A percentile compares a stretch with the other conserved stretches of the same genome.
These are phyloP conservation scores for Yponomeuta plumbellus DNA, from an alignment of 2,888 invertebrate genomes.

Conservation along the genomic window DNA sequence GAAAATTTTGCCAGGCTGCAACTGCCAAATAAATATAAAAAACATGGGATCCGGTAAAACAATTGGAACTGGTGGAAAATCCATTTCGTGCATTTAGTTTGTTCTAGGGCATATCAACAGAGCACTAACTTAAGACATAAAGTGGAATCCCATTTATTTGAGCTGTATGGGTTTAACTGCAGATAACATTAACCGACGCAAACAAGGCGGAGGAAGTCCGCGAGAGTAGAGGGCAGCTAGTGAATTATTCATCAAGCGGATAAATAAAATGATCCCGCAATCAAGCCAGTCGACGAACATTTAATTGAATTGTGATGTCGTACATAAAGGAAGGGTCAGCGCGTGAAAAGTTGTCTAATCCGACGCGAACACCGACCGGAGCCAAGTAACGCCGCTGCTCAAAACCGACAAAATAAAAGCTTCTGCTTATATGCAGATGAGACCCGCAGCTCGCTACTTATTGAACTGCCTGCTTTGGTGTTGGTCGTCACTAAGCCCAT, in stretches of 20 bases:
- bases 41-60: background rate
- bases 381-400: constrained; percentile 17
- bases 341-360: constrained; percentile 37
- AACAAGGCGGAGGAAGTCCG: constrained; percentile 15
- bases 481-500: background rate
- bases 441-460: background rate
- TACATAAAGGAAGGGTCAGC: constrained; percentile 42
- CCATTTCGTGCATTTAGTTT: background rate
- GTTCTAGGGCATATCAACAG: background rate
- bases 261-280: constrained; percentile 50
- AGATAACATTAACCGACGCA: constrained; percentile 10
- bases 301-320: constrained; percentile 55
- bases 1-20: background rate
- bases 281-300: constrained; percentile 42
- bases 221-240: constrained; percentile 39
- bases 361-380: constrained; percentile 14
- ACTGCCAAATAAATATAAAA: constrained; percentile 1
- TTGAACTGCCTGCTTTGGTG: background rate
- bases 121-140: background rate
- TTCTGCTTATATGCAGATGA: background rate
- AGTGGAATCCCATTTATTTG: background rate
- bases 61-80: background rate
- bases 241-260: constrained; percentile 49
- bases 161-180: constrained; percentile 4
- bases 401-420: constrained; percentile 19